phyloP scores from a whole-genome alignment of 1,140 invertebrate genomes.

The Drosophila sechellia region DNA sequence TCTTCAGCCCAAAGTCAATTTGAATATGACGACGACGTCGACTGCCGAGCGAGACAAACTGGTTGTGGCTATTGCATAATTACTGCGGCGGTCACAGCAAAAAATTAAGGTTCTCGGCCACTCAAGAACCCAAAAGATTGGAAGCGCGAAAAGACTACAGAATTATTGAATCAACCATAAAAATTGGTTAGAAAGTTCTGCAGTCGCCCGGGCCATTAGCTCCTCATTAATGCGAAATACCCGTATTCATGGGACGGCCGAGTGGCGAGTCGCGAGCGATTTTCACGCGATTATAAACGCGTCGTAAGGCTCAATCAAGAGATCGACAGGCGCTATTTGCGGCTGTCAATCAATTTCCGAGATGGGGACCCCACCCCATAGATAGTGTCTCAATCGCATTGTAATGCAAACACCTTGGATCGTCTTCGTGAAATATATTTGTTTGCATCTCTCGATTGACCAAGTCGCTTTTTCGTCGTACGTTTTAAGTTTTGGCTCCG shows the following conservation, averaged over 20 bases:
- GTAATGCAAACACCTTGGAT: constrained; percentile 66
- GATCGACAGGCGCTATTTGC: constrained; percentile 40
- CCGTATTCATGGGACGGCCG: constrained; percentile 24
- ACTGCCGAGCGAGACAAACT: constrained; percentile 57
- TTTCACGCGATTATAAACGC: constrained; percentile 55
- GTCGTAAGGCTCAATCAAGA: constrained; percentile 37
- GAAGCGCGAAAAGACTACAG: constrained; percentile 19
- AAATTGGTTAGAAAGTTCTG: constrained; percentile 44
- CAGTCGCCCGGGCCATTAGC: constrained; percentile 39
- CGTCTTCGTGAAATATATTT: constrained; percentile 43
- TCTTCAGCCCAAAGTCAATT: constrained; percentile 72
- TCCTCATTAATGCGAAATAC: constrained; percentile 38
- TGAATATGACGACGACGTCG: constrained; percentile 71
- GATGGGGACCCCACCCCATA: constrained; percentile 21
- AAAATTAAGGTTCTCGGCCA: constrained; percentile 49
- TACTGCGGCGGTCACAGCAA: constrained; percentile 37
- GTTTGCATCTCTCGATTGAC: constrained; percentile 63
- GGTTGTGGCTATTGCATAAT: constrained; percentile 76
- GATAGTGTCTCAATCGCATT: constrained; percentile 45
- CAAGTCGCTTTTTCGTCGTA: constrained; percentile 37
- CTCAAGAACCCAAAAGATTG: constrained; percentile 28
- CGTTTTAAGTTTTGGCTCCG: constrained; percentile 13
- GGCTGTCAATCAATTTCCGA: constrained; percentile 53
- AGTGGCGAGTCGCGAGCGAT: constrained; percentile 19
- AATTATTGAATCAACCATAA: constrained; percentile 20